These are phyloP conservation scores for Antheraea yamamai DNA, from an alignment of 2,888 invertebrate species.

Conservation along the genomic window DNA sequence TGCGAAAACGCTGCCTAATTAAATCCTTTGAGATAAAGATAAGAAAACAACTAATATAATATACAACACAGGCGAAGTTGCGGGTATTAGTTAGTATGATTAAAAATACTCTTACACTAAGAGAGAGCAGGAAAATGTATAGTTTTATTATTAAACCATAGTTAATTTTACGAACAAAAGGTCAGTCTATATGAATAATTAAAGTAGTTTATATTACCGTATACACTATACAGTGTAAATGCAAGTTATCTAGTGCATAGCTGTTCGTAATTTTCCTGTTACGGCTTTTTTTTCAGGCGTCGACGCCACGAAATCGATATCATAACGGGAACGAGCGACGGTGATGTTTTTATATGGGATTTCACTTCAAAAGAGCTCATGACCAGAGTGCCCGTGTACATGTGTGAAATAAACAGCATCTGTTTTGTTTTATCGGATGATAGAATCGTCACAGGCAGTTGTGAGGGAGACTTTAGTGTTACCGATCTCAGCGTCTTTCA, in stretches of 20 bases:
- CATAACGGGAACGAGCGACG: slow-evolving; percentile 89
- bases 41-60: no score
- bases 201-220: background rate
- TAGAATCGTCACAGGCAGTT: slow-evolving; percentile 61
- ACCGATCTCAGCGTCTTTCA: slow-evolving; percentile 68
- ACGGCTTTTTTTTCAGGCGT: slow-evolving; percentile 64
- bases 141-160: no score
- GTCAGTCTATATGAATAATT: background rate
- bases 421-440: slow-evolving; percentile 61
- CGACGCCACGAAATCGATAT: slow-evolving; percentile 70
- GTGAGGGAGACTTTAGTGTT: slow-evolving; percentile 60
- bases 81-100: no score
- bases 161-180: background rate
- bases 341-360: slow-evolving; percentile 89
- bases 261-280: slow-evolving; percentile 2
- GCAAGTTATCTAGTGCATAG: background rate
- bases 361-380: slow-evolving; percentile 45
- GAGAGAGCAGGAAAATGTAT: no score
- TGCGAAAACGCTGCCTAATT: no score
- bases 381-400: slow-evolving; percentile 52
- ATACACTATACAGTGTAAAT: background rate
- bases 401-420: slow-evolving; percentile 49
- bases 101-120: no score
- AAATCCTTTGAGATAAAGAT: no score
- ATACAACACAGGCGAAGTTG: no score